Base-by-base conservation (phyloP, 37 sponge, comb jelly and placozoan species). In the Halichondria panicea region DNA sequence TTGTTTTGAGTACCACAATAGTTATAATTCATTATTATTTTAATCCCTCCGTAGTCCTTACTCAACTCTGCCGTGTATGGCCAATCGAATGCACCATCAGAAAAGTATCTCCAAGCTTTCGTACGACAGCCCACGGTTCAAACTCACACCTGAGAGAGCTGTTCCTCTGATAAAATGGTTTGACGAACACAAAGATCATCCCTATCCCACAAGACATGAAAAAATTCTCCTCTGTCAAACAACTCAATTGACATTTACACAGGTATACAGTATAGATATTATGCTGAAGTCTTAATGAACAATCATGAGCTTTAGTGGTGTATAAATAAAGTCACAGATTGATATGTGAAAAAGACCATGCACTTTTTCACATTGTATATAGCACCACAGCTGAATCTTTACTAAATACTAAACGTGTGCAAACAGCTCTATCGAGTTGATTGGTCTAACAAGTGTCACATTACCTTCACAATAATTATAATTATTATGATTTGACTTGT, bases 111-210 rank as follows among this genome's bases (percentile, higher is more conserved):
- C 78, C 41, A 78, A 78, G 57, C 68, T 64, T 19, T 67, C 84
- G 42, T 81, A 70, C 43, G 91, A 91, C 50, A 42, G 80, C 4
- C 93, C 93, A 25, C 79, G 81, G 48, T 88, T 70, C 80, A 93
- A 93, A 58, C 79, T 93, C 57, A 93, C 93, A 6, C 89, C 88
- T 21, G 93, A 93, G 75, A 62, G 89, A 57, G 93, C 93, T 2
- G 24, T 79, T 11, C 89, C 93, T 0, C 75, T 93, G 19, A 77
- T 88, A 21, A 76, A 85, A 30, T 93, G 93, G 93, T 93, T 84
- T 72, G 93, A 93, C 31, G 89, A 93, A 25, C 93, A 93, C 70
- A 84, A 85, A 34, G 83, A 85, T 22, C 93, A 93, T 81, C 93
- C 93, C 24, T 93, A 93, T 64, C 93, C 93, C 4, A 84, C 81